Conservation (phyloP, 2,797 vertebrate genomes). For the Myotis pilosus region DNA sequence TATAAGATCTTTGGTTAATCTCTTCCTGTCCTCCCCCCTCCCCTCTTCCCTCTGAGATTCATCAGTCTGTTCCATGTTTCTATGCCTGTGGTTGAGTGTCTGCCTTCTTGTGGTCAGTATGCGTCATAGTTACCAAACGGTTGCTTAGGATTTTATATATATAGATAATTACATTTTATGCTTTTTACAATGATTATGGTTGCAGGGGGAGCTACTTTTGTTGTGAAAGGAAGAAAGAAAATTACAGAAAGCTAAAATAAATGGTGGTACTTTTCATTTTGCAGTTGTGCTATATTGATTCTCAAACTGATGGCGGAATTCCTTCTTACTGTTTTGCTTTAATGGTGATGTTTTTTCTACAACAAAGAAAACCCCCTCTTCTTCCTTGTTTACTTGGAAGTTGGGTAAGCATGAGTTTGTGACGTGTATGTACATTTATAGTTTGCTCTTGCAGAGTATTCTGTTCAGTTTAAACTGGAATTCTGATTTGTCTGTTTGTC, state of each 20-base stretch:
- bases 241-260: conserved; percentile 44
- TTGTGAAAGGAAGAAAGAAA: background rate
- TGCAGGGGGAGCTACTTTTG: background rate
- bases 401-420: conserved; percentile 88
- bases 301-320: conserved; percentile 96
- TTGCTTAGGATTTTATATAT: too few species aligned
- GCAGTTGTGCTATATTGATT: conserved; percentile 97
- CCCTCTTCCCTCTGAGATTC: too few species aligned
- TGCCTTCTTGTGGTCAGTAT: too few species aligned
- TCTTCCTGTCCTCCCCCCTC: too few species aligned
- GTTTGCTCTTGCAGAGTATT: conserved; percentile 45
- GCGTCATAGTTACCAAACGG: too few species aligned
- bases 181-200: background rate
- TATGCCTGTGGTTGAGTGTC: too few species aligned
- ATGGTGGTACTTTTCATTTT: conserved; percentile 66
- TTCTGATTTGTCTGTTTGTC: conserved; percentile 63
- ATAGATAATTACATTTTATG: background rate
- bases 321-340: conserved; percentile 97
- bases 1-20: too few species aligned
- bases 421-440: conserved; percentile 33
- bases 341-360: conserved; percentile 99
- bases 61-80: too few species aligned
- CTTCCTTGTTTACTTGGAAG: conserved; percentile 94
- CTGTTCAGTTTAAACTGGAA: conserved; percentile 50
- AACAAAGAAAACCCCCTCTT: conserved; percentile 94